Base-by-base conservation (phyloP, 2,888 invertebrate species). In the Athripsodes cinereus region DNA sequence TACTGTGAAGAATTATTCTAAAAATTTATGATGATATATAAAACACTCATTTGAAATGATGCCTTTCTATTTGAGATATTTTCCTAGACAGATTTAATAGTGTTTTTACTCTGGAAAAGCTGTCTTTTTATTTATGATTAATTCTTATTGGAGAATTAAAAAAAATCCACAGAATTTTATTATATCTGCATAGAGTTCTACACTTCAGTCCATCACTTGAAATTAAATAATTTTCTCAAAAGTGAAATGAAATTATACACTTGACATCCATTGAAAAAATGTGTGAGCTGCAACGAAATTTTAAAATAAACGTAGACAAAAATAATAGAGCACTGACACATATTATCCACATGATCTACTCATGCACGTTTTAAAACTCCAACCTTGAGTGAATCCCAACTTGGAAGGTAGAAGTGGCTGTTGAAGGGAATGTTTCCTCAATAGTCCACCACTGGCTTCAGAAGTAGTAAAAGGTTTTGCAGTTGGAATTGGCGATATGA, bases 341-440 rank as follows among this genome's bases (percentile, higher is more conserved):
- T 47, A 47, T 47, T 47, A 19, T 51, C 51, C 51, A 51, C n/a
- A 8, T 40, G 40, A 44, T 22, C 50, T 50, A 35, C 49, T 31
- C 40, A 40, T 50, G 44, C 53, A 44, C 34, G 55, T 26, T 22
- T 26, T 49, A 55, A 21, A 31, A 8, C 46, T 18, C 62, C 59
- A 58, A 78, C 78, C 79, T 78, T 72, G 72, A 65, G 70, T 68
- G 63, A 74, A 70, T 59, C 74, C 68, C 67, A 78, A 79, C 74
- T 81, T 81, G 67, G 81, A 78, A 57, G 81, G 81, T 66, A 81
- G 72, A 58, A 79, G 72, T 56, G 79, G 75, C 52, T 69, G 69
- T 65, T 68, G 71, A 51, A 78, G 66, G 59, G 81, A 74, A 65
- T 80, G 68, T 70, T 79, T 76, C 71, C 79, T 74, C 66, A 80